Percentiles rank a stretch among this genome's conserved stretches.
Conservation (phyloP, 2,797 vertebrate species). For the Scarus forsteni region DNA sequence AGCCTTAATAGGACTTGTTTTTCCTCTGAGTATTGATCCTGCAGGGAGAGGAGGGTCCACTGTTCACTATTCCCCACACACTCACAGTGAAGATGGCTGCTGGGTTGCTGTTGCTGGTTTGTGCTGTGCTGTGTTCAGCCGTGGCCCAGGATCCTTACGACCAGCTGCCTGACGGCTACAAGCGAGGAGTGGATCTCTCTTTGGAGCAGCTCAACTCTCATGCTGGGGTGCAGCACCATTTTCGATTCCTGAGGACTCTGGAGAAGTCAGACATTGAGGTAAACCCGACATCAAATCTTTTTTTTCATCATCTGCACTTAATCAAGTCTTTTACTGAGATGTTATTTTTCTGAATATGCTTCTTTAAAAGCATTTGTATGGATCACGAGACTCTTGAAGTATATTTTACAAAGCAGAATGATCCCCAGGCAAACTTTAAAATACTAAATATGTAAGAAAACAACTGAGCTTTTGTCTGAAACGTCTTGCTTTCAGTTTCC, state of each 20-base stretch:
- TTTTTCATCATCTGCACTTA: neutral
- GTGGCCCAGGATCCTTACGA: constrained; percentile 61
- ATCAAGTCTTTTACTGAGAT: neutral
- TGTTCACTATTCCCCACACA: constrained; percentile 23
- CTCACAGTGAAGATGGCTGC: constrained; percentile 74
- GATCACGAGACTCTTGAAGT: neutral
- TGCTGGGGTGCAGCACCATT: constrained; percentile 56
- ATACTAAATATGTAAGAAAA: neutral
- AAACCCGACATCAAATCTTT: constrained; percentile 4
- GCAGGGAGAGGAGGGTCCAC: constrained; percentile 22
- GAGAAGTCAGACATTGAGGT: constrained; percentile 69
- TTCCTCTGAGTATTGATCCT: constrained; percentile 18
- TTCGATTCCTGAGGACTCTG: constrained; percentile 74
- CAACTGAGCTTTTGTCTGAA: rapidly evolving
- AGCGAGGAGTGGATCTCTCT: constrained; percentile 75
- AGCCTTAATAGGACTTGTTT: constrained; percentile 70
- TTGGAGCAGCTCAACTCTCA: constrained; percentile 66
- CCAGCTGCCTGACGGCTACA: constrained; percentile 60
- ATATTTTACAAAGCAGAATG: neutral
- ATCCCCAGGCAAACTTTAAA: no score
- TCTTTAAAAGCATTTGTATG: neutral
- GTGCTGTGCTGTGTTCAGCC: constrained; percentile 35
- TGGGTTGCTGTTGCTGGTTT: constrained; percentile 62
- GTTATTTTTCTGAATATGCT: no score
- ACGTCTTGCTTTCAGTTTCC: neutral